Conservation (phyloP, 2,888 invertebrate genomes). For the Synanthedon andrenaeformis region DNA sequence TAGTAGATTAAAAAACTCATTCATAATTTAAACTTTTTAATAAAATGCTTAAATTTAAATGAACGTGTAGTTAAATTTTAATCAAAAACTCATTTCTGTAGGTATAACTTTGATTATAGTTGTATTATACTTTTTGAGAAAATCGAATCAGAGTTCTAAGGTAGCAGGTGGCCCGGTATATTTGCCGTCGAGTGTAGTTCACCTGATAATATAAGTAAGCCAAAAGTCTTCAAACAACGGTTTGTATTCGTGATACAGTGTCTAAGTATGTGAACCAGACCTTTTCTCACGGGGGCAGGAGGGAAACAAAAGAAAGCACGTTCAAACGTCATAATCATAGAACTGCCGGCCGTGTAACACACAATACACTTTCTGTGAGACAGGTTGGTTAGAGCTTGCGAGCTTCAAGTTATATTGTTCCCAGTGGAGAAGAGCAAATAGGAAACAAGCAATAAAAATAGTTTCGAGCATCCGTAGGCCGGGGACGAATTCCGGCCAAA, state of each 20-base stretch:
- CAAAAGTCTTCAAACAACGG: too few species aligned
- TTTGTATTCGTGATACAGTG: not conserved
- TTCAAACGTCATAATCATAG: slow-evolving; percentile 16
- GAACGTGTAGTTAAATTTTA: too few species aligned
- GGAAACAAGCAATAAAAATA: slow-evolving; percentile 69
- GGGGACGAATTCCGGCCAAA: slow-evolving; percentile 60
- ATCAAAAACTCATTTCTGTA: too few species aligned
- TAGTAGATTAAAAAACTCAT: too few species aligned
- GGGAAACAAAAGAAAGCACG: slow-evolving; percentile 31
- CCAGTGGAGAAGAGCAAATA: slow-evolving; percentile 52
- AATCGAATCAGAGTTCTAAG: too few species aligned
- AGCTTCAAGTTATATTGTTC: slow-evolving; percentile 58
- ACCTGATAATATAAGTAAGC: too few species aligned
- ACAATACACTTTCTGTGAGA: slow-evolving; percentile 55
- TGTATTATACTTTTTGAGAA: too few species aligned
- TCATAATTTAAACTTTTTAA: too few species aligned
- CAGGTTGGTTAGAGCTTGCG: slow-evolving; percentile 52
- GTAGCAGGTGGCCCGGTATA: too few species aligned
- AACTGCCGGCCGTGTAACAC: slow-evolving; percentile 44
- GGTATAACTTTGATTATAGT: too few species aligned
- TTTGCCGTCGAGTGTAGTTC: too few species aligned
- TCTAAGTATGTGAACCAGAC: slow-evolving; percentile 10
- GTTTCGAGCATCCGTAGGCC: slow-evolving; percentile 53
- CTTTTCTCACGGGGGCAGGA: slow-evolving; percentile 31
- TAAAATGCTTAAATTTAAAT: too few species aligned